Percentiles rank a stretch among this genome's conserved stretches.
These are phyloP conservation scores for Calycopis cecrops DNA, from an alignment of 1,140 invertebrate genomes.

Conservation along the genomic window DNA sequence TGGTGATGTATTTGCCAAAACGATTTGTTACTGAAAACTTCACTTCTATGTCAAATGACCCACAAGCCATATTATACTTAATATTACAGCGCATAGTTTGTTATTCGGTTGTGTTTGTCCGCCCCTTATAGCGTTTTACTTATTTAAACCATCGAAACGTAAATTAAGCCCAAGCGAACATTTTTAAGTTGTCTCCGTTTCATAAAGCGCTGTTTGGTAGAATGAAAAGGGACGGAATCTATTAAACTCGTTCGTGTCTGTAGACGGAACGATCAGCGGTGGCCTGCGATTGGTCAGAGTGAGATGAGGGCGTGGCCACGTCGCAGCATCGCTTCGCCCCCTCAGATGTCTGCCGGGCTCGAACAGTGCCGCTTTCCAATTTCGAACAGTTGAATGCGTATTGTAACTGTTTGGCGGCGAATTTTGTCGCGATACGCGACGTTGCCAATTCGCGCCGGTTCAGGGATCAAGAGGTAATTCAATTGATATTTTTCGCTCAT, in stretches of 20 bases:
- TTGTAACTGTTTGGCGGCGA: conserved; percentile 58
- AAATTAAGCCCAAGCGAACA: not conserved
- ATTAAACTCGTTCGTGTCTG: conserved; percentile 15
- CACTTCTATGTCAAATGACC: not conserved
- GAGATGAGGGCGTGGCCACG: conserved; percentile 47
- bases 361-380: conserved; percentile 52
- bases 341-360: conserved; percentile 48
- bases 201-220: not conserved
- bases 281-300: conserved; percentile 37
- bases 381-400: conserved; percentile 67
- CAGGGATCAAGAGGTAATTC: conserved; percentile 57
- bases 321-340: conserved; percentile 53
- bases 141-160: not conserved
- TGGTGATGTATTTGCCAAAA: conserved; percentile 8
- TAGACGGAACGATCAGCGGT: conserved; percentile 31
- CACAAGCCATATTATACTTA: not conserved
- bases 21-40: conserved; percentile 7
- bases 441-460: conserved; percentile 55
- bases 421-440: conserved; percentile 50
- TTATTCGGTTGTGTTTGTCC: not conserved
- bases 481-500: conserved; percentile 38
- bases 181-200: conserved; percentile 9
- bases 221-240: conserved; percentile 15
- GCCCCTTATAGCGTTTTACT: not conserved
- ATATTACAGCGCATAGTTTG: not conserved